phyloP scores from a whole-genome alignment of 2,888 invertebrate species.

The Sarcophaga subvicina region DNA sequence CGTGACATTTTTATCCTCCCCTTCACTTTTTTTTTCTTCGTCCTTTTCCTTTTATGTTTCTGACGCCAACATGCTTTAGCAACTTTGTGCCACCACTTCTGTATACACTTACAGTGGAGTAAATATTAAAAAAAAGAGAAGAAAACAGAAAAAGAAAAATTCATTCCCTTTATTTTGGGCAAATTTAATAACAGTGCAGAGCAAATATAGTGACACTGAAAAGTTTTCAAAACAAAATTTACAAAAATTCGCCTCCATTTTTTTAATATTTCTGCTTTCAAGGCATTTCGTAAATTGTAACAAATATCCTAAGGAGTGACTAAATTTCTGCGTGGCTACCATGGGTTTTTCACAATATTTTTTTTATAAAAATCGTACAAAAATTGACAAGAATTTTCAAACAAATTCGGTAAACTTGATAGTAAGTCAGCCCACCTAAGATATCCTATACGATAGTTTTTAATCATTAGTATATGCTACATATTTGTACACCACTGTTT shows the following conservation, averaged over 20 bases:
- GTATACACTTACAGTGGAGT: conserved; percentile 28
- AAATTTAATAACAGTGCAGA: neutral
- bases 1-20: conserved; percentile 67
- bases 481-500: neutral
- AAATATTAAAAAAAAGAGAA: conserved; percentile 39
- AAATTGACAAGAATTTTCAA: no score
- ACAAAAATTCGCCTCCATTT: no score
- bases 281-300: no score
- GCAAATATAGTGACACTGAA: neutral
- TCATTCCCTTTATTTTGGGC: conserved; percentile 5
- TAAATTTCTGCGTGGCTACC: no score
- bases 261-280: no score
- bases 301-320: no score
- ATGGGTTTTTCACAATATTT: no score
- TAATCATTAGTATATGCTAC: neutral
- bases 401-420: no score
- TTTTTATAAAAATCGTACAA: no score
- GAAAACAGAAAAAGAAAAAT: conserved; percentile 23
- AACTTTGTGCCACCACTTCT: neutral
- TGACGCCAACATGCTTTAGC: conserved; percentile 5
- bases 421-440: no score
- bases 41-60: conserved; percentile 19
- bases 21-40: conserved; percentile 5
- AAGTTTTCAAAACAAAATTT: no score
- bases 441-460: no score